Base-by-base conservation (phyloP, 2,888 invertebrate species). In the Pseudeuparius sepicola region DNA sequence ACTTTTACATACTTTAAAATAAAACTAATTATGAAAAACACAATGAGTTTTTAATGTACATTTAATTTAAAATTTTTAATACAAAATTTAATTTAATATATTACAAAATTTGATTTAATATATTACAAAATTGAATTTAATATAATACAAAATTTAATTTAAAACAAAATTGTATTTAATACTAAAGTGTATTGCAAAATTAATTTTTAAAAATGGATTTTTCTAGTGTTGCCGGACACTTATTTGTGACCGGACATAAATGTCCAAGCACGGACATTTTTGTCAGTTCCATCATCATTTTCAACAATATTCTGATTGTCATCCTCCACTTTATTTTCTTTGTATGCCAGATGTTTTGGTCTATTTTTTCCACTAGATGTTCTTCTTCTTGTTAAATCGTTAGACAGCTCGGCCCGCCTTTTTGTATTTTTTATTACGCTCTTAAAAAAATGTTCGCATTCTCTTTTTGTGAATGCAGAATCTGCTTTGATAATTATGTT, bases 1-100 rank as follows among this genome's bases (percentile, higher is more conserved):
- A 17, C 27, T 42, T 17, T 27, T 40, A 14, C 43, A 43, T 37
- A 42, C 43, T 11, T 28, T 40, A 24, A 13, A 36, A 33, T 15
- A 34, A 29, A 32, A 24, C 14, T 15, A 32, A 15, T 12, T 24
- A 24, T 14, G 11, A 31, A 14, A 13, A 24, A 13, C 14, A 32
- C 24, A 14, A 32, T n/a, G 6, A 3, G 6, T 13, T 31, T 31
- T 31, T n/a, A 31, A 13, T 20, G 23, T 20, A 31, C n/a, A 31
- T 28, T 16, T 28, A 11, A n/a, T n/a, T n/a, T n/a, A n/a, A n/a
- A n/a, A n/a, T n/a, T n/a, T n/a, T n/a, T n/a, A n/a, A n/a, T n/a
- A n/a, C n/a, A n/a, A n/a, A n/a, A n/a, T n/a, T n/a, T n/a, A n/a
- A n/a, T n/a, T n/a, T n/a, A n/a, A n/a, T n/a, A n/a, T n/a, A n/a